Conservation (phyloP, 2,113 vertebrate species). For the Origma solitaria region DNA sequence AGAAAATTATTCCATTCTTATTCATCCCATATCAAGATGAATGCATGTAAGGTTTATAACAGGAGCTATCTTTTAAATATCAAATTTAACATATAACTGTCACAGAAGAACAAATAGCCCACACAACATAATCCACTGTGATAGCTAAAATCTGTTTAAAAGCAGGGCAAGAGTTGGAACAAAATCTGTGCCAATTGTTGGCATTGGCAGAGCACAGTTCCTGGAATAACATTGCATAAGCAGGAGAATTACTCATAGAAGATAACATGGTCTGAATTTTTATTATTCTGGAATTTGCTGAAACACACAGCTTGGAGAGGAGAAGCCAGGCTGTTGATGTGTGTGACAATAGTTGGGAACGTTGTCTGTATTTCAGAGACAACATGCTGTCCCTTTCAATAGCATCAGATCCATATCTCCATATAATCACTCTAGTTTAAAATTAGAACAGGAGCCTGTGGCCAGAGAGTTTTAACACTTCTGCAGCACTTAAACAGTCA, state of each 20-base stretch:
- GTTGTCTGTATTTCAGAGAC: neutral
- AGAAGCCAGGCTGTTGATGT: constrained; percentile 10
- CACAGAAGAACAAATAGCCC: neutral
- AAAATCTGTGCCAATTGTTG: constrained; percentile 35
- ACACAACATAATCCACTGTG: neutral
- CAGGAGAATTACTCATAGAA: constrained; percentile 29
- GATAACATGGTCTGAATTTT: constrained; percentile 13
- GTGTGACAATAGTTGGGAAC: constrained; percentile 33
- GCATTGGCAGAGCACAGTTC: constrained; percentile 24
- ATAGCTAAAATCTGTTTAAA: constrained; percentile 46
- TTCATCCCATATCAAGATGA: neutral
- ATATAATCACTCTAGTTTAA: constrained; percentile 7
- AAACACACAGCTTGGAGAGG: neutral
- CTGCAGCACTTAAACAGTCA: constrained; percentile 33
- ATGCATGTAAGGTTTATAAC: neutral
- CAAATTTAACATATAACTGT: neutral
- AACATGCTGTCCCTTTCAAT: neutral
- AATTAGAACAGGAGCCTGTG: constrained; percentile 8
- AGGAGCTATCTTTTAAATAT: neutral
- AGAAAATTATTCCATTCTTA: neutral
- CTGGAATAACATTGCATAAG: constrained; percentile 52
- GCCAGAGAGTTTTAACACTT: neutral
- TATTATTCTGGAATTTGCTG: constrained; percentile 35
- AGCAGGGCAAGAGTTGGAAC: neutral
- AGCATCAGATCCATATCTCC: neutral